A percentile compares a stretch with the other conserved stretches of the same genome.
phyloP scores from a whole-genome alignment of 1,140 invertebrate species.

The Fopius arisanus region DNA sequence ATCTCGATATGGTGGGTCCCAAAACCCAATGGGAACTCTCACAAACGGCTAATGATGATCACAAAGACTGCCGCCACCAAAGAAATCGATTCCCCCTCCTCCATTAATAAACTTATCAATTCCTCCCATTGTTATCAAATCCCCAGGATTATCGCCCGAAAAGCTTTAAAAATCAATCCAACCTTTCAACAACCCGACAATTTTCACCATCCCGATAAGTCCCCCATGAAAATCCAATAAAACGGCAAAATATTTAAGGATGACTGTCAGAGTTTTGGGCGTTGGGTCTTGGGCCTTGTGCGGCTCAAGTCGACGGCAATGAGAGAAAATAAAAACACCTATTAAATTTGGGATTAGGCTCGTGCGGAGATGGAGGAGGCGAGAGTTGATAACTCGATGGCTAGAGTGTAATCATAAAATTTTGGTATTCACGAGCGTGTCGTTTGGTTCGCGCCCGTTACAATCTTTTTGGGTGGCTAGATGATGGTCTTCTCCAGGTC shows the following conservation, averaged over 20 bases:
- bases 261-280: constrained; percentile 6
- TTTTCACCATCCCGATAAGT: not conserved
- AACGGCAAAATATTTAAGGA: constrained; percentile 5
- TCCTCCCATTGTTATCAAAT: not conserved
- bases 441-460: constrained; percentile 8
- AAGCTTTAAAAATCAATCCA: not conserved
- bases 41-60: constrained; percentile 6
- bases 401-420: constrained; percentile 20
- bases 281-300: not conserved
- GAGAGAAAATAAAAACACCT: constrained; percentile 1
- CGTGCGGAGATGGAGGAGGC: not conserved
- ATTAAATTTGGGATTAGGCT: constrained; percentile 21
- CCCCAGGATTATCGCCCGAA: not conserved
- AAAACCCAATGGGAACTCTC: not conserved
- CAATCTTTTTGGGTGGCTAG: constrained; percentile 14
- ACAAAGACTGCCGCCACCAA: not conserved
- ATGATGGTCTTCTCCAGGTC: not conserved
- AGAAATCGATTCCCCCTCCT: not conserved
- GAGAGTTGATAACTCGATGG: not conserved
- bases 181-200: not conserved
- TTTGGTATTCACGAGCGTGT: constrained; percentile 23
- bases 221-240: not conserved
- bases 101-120: not conserved
- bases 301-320: not conserved
- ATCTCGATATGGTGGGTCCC: not conserved